These are phyloP conservation scores for Ips typographus DNA, from an alignment of 1,140 invertebrate genomes.

Conservation along the genomic window DNA sequence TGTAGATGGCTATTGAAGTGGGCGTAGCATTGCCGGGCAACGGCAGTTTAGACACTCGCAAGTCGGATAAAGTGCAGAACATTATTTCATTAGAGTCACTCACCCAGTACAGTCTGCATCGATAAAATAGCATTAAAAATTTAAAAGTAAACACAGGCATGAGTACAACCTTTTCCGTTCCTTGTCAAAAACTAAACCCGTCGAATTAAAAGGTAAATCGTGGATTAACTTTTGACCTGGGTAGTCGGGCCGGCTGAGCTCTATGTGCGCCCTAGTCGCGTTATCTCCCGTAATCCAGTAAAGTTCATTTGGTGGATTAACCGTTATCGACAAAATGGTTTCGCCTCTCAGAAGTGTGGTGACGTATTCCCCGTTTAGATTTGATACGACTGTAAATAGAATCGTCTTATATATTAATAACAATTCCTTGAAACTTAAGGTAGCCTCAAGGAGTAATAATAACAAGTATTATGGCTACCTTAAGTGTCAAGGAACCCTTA, in stretches of 20 bases:
- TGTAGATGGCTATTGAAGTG: slow-evolving; percentile 62
- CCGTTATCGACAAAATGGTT: slow-evolving; percentile 59
- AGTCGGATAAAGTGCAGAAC: slow-evolving; percentile 61
- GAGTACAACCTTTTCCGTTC: slow-evolving; percentile 35
- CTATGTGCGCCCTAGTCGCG: slow-evolving; percentile 52
- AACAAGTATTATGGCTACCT: too few species aligned
- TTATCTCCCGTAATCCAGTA: slow-evolving; percentile 49
- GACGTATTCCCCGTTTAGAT: slow-evolving; percentile 72
- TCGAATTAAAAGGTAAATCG: slow-evolving; percentile 39
- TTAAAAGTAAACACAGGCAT: too few species aligned
- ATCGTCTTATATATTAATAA: not conserved
- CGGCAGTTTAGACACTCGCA: slow-evolving; percentile 51
- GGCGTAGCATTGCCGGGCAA: slow-evolving; percentile 51
- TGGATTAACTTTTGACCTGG: slow-evolving; percentile 54
- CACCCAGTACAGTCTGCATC: slow-evolving; percentile 66
- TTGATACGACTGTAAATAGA: slow-evolving; percentile 41
- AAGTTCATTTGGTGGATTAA: slow-evolving; percentile 63
- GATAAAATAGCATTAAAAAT: too few species aligned
- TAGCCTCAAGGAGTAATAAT: too few species aligned
- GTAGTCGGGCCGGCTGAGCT: slow-evolving; percentile 69
- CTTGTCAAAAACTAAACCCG: slow-evolving; percentile 60
- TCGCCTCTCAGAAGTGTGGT: slow-evolving; percentile 51
- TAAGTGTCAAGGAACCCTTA: too few species aligned
- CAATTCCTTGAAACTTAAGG: too few species aligned
- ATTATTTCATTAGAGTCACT: slow-evolving; percentile 62